These are phyloP conservation scores for Charina bottae DNA, from an alignment of 2,113 vertebrate species.

Conservation along the genomic window DNA sequence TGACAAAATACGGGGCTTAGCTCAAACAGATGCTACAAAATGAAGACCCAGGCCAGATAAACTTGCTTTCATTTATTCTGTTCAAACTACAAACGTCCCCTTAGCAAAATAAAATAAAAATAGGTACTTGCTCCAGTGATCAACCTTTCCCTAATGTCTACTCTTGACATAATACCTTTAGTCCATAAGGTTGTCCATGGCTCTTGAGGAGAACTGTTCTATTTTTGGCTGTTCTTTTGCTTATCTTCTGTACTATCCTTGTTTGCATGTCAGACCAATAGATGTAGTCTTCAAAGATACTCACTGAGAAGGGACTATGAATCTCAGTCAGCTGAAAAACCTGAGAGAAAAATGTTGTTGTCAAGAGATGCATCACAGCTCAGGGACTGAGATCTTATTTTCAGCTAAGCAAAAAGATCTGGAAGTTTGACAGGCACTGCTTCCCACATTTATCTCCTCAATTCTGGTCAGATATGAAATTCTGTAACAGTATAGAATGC, in stretches of 20 bases:
- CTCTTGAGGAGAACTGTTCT: constrained; percentile 82
- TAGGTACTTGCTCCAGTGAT: neutral
- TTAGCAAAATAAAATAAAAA: neutral
- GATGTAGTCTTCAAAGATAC: constrained; percentile 83
- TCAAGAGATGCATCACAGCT: neutral
- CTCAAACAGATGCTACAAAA: neutral
- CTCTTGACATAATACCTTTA: constrained; percentile 77
- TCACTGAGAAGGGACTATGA: constrained; percentile 82
- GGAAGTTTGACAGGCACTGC: neutral
- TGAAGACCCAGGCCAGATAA: neutral
- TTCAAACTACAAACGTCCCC: neutral
- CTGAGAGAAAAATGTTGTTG: constrained; percentile 63
- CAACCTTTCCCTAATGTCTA: neutral
- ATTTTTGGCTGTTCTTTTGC: constrained; percentile 86
- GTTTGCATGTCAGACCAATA: constrained; percentile 89
- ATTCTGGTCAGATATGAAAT: neutral
- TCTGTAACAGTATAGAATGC: neutral
- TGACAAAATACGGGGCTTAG: neutral
- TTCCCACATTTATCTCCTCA: neutral
- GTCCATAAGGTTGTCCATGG: constrained; percentile 82
- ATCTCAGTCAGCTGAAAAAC: constrained; percentile 82
- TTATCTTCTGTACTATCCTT: constrained; percentile 79
- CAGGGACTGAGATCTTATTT: neutral
- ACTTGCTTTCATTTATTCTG: neutral
- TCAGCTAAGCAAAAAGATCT: neutral